These are phyloP conservation scores for Lathronympha strigana DNA, from an alignment of 2,888 invertebrate species.

Conservation along the genomic window DNA sequence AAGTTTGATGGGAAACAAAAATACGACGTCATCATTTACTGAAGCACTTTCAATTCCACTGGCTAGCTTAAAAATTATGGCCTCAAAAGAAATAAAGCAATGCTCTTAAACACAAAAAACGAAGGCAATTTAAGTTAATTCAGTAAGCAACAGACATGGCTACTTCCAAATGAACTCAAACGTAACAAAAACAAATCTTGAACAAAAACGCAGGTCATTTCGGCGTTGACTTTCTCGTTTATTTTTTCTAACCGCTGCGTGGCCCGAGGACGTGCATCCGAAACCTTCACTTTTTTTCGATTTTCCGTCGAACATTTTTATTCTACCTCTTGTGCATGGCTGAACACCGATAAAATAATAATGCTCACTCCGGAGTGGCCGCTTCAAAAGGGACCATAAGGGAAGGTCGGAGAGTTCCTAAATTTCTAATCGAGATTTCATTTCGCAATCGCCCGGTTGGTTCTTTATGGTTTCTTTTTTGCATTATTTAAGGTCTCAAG, in stretches of 20 bases:
- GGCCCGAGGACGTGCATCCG: slow-evolving; percentile 80
- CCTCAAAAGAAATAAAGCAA: slow-evolving; percentile 64
- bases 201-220: slow-evolving; percentile 84
- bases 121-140: slow-evolving; percentile 81
- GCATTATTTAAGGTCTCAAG: slow-evolving; percentile 69
- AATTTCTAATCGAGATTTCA: slow-evolving; percentile 78
- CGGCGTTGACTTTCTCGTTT: slow-evolving; percentile 79
- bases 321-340: slow-evolving; percentile 72
- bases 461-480: slow-evolving; percentile 71
- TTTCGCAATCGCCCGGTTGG: slow-evolving; percentile 67
- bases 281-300: slow-evolving; percentile 74
- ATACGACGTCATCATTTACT: background rate
- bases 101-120: slow-evolving; percentile 66
- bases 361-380: slow-evolving; percentile 63
- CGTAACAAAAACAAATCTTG: slow-evolving; percentile 82
- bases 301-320: slow-evolving; percentile 71
- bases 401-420: slow-evolving; percentile 68
- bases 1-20: background rate
- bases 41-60: slow-evolving; percentile 37
- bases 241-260: slow-evolving; percentile 76
- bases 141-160: slow-evolving; percentile 81
- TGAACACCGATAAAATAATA: slow-evolving; percentile 81
- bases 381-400: slow-evolving; percentile 72
- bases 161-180: slow-evolving; percentile 84
- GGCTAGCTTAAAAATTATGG: slow-evolving; percentile 59